Base-by-base conservation (phyloP, 1,140 invertebrate species). In the Drosophila tristis region DNA sequence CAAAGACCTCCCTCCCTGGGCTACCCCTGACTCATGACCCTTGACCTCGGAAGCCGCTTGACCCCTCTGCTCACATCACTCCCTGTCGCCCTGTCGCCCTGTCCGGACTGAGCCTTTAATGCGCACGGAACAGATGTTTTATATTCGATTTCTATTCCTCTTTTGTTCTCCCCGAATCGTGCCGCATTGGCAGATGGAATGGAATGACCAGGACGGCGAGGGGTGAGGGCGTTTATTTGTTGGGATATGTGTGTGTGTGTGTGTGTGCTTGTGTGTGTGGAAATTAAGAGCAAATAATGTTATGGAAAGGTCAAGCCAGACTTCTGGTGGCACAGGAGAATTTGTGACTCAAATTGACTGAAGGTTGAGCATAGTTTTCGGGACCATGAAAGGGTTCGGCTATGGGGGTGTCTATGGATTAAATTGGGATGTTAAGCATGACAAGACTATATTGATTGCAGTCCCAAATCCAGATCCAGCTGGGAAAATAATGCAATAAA, bases 91-190 rank as follows among this genome's bases (percentile, higher is more conserved):
- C 20, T 20, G 20, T 20, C 20, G 20, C 29, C 9, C 31, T 3
- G 31, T 35, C 35, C 35, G 4, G 26, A 0, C 29, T 48, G 62
- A 68, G 64, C 65, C 62, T 55, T 87, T 87, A 87, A 87, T 82
- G 82, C 84, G 71, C 71, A 58, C 66, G 74, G 43, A 87, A 76
- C 82, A 87, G 82, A 87, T 87, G 82, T 87, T 87, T 58, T 70
- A 66, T 64, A 64, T 73, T 70, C 65, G 64, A 71, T 43, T 70
- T 44, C 64, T 65, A 71, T 70, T 63, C 49, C 31, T 50, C 48
- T 49, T 57, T 68, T 70, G 16, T 68, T 67, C 31, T 25, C 23
- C 43, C 16, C 25, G 20, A 13, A 35, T 43, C 11, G 43, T 57
- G 45, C 31, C 60, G 60, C 66, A 74, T 42, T 53, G 70, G 70